Base-by-base conservation (phyloP, 2,888 invertebrate species). In the Celastrina argiolus region DNA sequence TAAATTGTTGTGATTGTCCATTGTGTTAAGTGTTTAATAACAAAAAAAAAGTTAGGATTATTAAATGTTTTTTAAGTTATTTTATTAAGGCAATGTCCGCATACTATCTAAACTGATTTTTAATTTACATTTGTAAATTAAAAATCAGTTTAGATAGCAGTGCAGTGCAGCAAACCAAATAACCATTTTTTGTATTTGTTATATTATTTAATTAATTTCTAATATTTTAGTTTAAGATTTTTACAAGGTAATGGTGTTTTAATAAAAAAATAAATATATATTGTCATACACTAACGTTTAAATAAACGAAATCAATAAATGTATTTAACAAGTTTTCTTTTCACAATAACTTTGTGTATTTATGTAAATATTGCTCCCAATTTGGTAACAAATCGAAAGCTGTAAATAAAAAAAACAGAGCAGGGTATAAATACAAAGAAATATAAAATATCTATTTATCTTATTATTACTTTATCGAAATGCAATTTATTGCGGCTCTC, bases 391-490 rank as follows among this genome's bases (percentile, higher is more conserved):
- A 64, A 67, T 34, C n/a, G 51, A 51, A 34, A 28, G 26, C 51
- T n/a, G 45, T 79, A 76, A 81, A 81, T 81, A 80, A 78, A 78
- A 77, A 81, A 83, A 81, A 79, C 70, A 45, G 67, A 67, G 67
- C 66, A 69, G 71, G 72, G 66, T 71, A 67, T 67, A 69, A 73
- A 70, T 71, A 74, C 68, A 73, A 72, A 73, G 81, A 78, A 83
- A 81, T 79, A 82, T 82, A 81, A 81, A 82, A 81, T 82, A 83
- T 84, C 81, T 84, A 82, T 81, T 80, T 77, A 84, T 85, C 80
- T 83, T 81, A 82, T 80, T 74, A 78, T 79, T 78, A 78, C 78
- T 81, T 58, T 76, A 80, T 78, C 78, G 80, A 83, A 82, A 82
- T 82, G 81, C 81, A 81, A 74, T 75, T 76, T 78, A 81, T 81